These are phyloP conservation scores for Iguana delicatissima DNA, from an alignment of 2,797 vertebrate species.

Conservation along the genomic window DNA sequence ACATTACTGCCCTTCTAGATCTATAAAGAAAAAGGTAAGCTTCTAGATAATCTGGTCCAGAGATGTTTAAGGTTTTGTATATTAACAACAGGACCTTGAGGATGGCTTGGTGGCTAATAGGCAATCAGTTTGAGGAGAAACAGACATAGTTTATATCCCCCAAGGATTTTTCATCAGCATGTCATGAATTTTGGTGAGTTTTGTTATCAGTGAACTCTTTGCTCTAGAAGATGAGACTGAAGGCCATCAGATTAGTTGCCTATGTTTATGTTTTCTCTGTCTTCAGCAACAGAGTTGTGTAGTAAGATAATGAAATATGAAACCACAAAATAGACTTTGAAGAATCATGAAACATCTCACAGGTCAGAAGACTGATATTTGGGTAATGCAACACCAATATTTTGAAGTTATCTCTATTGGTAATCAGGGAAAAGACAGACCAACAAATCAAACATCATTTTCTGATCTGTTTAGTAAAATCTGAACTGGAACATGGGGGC, in stretches of 20 bases:
- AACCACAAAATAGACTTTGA: not conserved
- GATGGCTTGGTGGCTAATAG: not conserved
- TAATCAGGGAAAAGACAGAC: not conserved
- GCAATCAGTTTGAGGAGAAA: not conserved
- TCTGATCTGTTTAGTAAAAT: not conserved
- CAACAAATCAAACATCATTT: not conserved
- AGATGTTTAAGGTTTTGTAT: too few species aligned
- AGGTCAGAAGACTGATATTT: not conserved
- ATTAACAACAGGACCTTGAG: too few species aligned
- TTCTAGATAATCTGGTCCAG: too few species aligned
- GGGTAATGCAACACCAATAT: not conserved
- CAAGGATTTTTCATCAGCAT: not conserved
- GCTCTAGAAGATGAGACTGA: not conserved
- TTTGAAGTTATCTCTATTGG: not conserved
- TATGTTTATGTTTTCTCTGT: not conserved
- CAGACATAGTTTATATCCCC: not conserved
- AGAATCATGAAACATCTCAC: not conserved
- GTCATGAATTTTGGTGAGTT: not conserved
- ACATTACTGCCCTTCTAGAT: too few species aligned
- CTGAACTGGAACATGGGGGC: not conserved
- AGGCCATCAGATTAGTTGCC: not conserved
- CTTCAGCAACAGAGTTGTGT: not conserved
- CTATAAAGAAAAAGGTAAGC: too few species aligned
- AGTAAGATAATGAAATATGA: not conserved
- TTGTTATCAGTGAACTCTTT: constrained; percentile 6